Percentiles rank a stretch among this genome's conserved stretches.
phyloP scores from a whole-genome alignment of 37 sponge, comb jelly and placozoan species.

The Cliona cf. orientalis region DNA sequence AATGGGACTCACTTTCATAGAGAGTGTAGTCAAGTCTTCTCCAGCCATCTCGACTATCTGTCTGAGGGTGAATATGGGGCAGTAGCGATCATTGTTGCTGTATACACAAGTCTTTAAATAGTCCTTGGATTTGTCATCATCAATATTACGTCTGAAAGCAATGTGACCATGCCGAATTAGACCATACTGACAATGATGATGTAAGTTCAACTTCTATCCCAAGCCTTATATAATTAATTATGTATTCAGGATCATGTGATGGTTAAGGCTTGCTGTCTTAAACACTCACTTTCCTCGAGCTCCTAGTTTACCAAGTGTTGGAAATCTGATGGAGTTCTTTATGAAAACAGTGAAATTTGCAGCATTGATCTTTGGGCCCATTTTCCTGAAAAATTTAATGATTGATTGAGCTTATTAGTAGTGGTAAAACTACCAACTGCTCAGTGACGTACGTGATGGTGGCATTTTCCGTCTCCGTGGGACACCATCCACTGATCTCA shows the following conservation, averaged over 20 bases:
- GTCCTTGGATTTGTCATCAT: no score
- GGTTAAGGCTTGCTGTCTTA: no score
- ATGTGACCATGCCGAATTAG: no score
- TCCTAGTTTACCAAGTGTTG: constrained; percentile 18
- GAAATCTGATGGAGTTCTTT: constrained; percentile 83
- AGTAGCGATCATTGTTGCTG: constrained; percentile 23
- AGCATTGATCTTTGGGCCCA: constrained; percentile 58
- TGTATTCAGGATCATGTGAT: no score
- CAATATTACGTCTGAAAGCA: no score
- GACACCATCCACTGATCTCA: constrained; percentile 70
- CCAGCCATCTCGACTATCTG: constrained; percentile 65
- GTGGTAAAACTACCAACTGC: no score
- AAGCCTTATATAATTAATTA: no score
- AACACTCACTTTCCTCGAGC: constrained; percentile 47
- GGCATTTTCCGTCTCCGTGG: constrained; percentile 52
- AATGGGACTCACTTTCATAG: constrained; percentile 26
- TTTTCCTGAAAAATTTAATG: constrained; percentile 16
- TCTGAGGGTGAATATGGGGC: constrained; percentile 68
- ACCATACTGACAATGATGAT: no score
- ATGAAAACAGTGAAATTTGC: constrained; percentile 79
- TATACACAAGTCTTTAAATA: no score
- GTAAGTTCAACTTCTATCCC: no score
- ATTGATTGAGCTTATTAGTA: background rate
- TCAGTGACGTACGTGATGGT: constrained; percentile 56
- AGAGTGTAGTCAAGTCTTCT: constrained; percentile 20